A percentile compares a stretch with the other conserved stretches of the same genome.
phyloP scores from a whole-genome alignment of 2,888 invertebrate species.

The Unio pictorum region DNA sequence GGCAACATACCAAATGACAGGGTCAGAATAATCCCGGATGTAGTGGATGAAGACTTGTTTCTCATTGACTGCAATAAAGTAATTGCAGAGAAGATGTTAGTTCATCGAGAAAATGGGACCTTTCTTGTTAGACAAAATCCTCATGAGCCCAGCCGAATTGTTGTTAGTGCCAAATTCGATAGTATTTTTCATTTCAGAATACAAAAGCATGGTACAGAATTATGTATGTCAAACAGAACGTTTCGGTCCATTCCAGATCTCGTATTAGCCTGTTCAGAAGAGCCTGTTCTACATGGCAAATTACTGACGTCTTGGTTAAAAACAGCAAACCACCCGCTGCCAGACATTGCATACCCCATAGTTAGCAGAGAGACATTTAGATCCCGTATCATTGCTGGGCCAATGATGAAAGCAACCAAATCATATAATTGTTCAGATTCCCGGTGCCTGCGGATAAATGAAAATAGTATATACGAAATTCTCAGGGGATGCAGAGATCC shows the following conservation, averaged over 20 bases:
- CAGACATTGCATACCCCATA: no score
- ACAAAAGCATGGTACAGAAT: conserved; percentile 15
- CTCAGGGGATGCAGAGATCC: conserved; percentile 26
- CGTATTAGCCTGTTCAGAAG: conserved; percentile 24
- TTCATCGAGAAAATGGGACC: conserved; percentile 14
- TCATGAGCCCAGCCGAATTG: conserved; percentile 16
- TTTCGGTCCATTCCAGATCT: conserved; percentile 28
- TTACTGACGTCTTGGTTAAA: conserved; percentile 23
- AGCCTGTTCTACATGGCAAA: conserved; percentile 18
- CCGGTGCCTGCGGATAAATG: conserved; percentile 21
- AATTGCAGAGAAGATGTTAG: conserved; percentile 22
- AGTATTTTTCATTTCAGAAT: conserved; percentile 28
- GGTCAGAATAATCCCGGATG: conserved; percentile 15
- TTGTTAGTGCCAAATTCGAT: conserved; percentile 29
- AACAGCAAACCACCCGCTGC: background rate
- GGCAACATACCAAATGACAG: conserved; percentile 17
- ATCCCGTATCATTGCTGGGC: conserved; percentile 17
- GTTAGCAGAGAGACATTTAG: background rate
- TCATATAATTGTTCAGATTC: conserved; percentile 10
- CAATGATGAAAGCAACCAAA: conserved; percentile 18
- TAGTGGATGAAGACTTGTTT: conserved; percentile 26
- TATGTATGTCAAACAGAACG: conserved; percentile 16
- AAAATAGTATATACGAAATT: conserved; percentile 20
- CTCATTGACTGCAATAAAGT: conserved; percentile 24
- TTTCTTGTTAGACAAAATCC: conserved; percentile 26